Evolutionary conservation across 2,113 vertebrate genomes (phyloP), one percentile per base, ranked within the genome.

Genomic region (Corydoras maculifer): DNA sequence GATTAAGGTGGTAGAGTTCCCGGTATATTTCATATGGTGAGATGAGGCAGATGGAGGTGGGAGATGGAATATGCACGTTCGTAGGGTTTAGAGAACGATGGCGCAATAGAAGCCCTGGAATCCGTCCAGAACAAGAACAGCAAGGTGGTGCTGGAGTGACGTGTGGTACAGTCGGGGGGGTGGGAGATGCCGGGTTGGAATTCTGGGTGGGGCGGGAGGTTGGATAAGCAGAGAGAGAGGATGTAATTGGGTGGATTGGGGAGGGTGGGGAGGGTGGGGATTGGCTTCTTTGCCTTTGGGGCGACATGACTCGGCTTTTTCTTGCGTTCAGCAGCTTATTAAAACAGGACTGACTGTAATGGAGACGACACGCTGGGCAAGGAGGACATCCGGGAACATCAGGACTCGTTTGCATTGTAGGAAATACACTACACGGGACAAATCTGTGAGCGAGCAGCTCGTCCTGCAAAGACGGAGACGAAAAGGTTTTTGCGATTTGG

Each of bases 1-100:
- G 82, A 68, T 68, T 71, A 13, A 89, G 87, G 13, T 85, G 77
- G 67, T 68, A 77, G 57, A 91, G 80, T 73, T 88, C 83, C 68
- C 2, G 18, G 18, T 25, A 25, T 25, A 25, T 25, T 25, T 25
- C 18, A 25, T 25, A 25, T 25, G 18, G 18, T 25, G 18, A 25
- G 18, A 25, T 25, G 18, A 25, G 18, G 18, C 18, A 25, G 18
- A 25, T 25, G 18, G 18, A 25, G 18, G 18, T 25, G 18, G 18
- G 18, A 25, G 18, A 25, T 2, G 18, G 18, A 25, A 25, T 25
- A 25, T 25, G 18, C 18, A 25, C 18, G 18, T 25, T 25, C 18
- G 18, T 25, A 25, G 18, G 18, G 18, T 25, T 31, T 59, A 51
- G 43, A 30, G 65, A 70, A 29, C 57, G n/a, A 14, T 65, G 63